These are phyloP conservation scores for Henricia sp. DNA, from an alignment of 53 echinoderm and acorn worm species.

Conservation along the genomic window DNA sequence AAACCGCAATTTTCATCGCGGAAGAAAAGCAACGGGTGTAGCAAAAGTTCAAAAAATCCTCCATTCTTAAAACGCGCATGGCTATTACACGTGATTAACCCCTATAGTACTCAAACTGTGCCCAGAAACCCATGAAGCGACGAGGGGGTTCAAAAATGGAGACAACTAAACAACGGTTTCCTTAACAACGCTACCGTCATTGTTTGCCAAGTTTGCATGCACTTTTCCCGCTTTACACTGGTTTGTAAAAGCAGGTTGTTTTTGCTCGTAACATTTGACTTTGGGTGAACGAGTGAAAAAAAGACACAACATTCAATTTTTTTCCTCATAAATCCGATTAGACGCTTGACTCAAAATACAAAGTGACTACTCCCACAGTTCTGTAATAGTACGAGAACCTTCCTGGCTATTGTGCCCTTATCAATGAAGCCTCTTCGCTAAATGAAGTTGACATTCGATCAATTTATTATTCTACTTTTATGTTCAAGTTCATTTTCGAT, in stretches of 20 bases:
- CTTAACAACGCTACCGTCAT: background rate
- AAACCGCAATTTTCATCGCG: no score
- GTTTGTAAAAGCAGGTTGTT: no score
- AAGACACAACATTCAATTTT: no score
- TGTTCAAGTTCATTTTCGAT: slow-evolving; percentile 16
- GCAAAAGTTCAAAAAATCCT: background rate
- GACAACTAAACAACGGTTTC: slow-evolving; percentile 13
- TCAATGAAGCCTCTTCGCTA: background rate
- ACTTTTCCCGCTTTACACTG: background rate
- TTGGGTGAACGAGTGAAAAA: no score
- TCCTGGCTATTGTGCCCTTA: background rate
- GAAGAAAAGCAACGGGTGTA: no score
- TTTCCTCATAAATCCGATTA: no score
- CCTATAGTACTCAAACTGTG: background rate
- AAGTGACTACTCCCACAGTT: no score
- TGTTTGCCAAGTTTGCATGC: slow-evolving; percentile 2
- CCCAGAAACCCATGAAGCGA: slow-evolving; percentile 7
- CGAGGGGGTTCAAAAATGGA: slow-evolving; percentile 4
- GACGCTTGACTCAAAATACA: no score
- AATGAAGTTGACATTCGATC: background rate
- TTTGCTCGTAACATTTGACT: no score
- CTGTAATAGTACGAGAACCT: background rate
- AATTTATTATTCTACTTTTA: slow-evolving; percentile 25
- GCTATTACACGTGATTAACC: slow-evolving; percentile 3
- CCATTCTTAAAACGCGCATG: background rate